Percentiles rank a stretch among this genome's conserved stretches.
Conservation (phyloP, 1,140 invertebrate genomes). For the Drosophila burlai region DNA sequence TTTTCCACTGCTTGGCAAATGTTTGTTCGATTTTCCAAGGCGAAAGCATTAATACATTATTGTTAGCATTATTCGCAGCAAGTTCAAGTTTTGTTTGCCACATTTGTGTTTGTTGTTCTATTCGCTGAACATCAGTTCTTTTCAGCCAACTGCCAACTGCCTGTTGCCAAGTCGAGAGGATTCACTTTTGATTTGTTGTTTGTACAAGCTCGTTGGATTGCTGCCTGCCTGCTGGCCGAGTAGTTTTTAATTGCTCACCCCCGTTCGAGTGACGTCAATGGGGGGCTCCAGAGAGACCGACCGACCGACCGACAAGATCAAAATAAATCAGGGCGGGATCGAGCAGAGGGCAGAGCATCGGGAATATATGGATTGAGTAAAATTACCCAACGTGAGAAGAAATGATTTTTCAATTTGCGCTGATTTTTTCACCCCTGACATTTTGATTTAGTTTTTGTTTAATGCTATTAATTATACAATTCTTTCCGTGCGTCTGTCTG, state of each 20-base stretch:
- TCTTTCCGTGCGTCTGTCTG: slow-evolving; percentile 29
- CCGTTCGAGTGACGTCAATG: slow-evolving; percentile 67
- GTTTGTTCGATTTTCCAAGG: neutral
- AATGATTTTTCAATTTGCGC: slow-evolving; percentile 72
- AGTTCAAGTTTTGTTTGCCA: slow-evolving; percentile 23
- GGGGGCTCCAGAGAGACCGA: slow-evolving; percentile 23
- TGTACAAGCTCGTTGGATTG: slow-evolving; percentile 51
- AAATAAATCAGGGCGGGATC: slow-evolving; percentile 4
- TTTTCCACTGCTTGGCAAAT: slow-evolving; percentile 1
- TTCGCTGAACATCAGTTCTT: slow-evolving; percentile 11
- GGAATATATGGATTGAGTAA: slow-evolving; percentile 36
- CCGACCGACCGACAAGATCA: slow-evolving; percentile 16
- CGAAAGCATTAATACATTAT: slow-evolving; percentile 16
- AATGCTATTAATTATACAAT: slow-evolving; percentile 76
- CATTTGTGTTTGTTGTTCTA: slow-evolving; percentile 42
- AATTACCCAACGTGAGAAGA: slow-evolving; percentile 46
- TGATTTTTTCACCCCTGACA: slow-evolving; percentile 40
- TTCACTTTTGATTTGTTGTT: slow-evolving; percentile 60
- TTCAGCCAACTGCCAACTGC: slow-evolving; percentile 28
- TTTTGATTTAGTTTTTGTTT: slow-evolving; percentile 81
- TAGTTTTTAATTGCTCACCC: slow-evolving; percentile 75
- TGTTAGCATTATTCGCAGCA: neutral
- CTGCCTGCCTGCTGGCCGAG: slow-evolving; percentile 57
- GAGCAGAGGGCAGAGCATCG: slow-evolving; percentile 7
- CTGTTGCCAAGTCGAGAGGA: slow-evolving; percentile 38